Evolutionary conservation across 1,140 invertebrate species (phyloP).

Genomic region (Ooceraea biroi): DNA sequence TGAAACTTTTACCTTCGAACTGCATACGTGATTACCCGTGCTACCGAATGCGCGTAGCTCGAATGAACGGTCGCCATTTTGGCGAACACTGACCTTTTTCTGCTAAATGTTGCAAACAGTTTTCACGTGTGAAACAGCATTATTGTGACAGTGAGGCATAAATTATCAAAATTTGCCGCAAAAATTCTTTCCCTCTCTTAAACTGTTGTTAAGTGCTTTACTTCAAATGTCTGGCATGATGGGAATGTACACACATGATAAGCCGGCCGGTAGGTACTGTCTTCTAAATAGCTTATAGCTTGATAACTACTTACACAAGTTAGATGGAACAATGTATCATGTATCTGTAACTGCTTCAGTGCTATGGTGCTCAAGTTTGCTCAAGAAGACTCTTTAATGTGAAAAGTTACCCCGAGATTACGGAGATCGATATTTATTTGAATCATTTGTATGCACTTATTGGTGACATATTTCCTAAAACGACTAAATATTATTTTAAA

Average conservation of each 20-base stretch:
- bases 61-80: slow-evolving; percentile 66
- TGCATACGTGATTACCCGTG: slow-evolving; percentile 22
- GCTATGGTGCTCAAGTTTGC: neutral
- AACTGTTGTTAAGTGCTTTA: neutral
- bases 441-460: neutral
- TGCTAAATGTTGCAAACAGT: neutral
- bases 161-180: neutral
- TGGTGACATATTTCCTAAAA: neutral
- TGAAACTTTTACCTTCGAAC: neutral
- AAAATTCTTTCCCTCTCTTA: neutral
- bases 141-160: slow-evolving; percentile 2
- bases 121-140: slow-evolving; percentile 1
- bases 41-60: slow-evolving; percentile 26
- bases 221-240: slow-evolving; percentile 11
- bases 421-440: slow-evolving; percentile 4
- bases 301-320: neutral
- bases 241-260: neutral
- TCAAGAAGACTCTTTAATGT: neutral
- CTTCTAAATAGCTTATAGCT: slow-evolving; percentile 37
- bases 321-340: neutral
- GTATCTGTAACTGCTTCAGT: neutral
- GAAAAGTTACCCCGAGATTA: neutral
- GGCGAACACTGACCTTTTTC: neutral
- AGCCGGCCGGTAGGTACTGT: slow-evolving; percentile 2
- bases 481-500: neutral